A percentile compares a stretch with the other conserved stretches of the same genome.
These are phyloP conservation scores for Phylloscopus collybita DNA, from an alignment of 2,797 vertebrate genomes.

Conservation along the genomic window DNA sequence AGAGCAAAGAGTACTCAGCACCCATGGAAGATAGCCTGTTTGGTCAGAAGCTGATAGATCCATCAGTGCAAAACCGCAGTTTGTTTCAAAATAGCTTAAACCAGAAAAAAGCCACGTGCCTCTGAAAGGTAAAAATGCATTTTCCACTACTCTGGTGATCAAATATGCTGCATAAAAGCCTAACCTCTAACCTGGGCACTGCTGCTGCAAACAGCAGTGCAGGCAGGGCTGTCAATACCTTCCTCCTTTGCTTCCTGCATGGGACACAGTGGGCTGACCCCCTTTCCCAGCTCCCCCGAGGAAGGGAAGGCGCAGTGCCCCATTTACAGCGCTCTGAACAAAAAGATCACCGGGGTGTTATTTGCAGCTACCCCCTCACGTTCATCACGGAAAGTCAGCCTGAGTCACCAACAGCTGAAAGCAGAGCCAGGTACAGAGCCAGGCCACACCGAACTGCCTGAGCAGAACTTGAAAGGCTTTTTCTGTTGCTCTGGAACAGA, in stretches of 20 bases:
- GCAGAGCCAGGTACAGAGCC: slow-evolving; percentile 8
- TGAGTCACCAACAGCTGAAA: slow-evolving; percentile 1
- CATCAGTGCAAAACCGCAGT: not conserved
- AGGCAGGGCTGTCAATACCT: not conserved
- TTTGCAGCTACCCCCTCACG: not conserved
- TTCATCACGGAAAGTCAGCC: not conserved
- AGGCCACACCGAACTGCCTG: not conserved
- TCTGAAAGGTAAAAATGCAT: rapidly evolving
- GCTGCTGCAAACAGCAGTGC: not conserved
- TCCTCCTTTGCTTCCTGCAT: not conserved
- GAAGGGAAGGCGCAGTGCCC: not conserved
- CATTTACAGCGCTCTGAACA: not conserved
- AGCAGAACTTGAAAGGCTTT: not conserved
- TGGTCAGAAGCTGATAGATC: not conserved
- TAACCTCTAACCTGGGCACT: not conserved
- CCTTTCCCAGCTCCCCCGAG: not conserved
- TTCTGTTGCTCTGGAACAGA: not conserved
- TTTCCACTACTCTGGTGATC: not conserved
- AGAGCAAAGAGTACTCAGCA: not conserved
- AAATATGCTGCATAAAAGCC: not conserved
- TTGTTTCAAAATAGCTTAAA: not conserved
- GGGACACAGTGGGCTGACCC: not conserved
- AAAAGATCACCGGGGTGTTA: not conserved
- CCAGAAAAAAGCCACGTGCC: rapidly evolving
- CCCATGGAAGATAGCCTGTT: slow-evolving; percentile 16